Conservation (phyloP, 2,888 invertebrate species). For the Mythimna ferrago region DNA sequence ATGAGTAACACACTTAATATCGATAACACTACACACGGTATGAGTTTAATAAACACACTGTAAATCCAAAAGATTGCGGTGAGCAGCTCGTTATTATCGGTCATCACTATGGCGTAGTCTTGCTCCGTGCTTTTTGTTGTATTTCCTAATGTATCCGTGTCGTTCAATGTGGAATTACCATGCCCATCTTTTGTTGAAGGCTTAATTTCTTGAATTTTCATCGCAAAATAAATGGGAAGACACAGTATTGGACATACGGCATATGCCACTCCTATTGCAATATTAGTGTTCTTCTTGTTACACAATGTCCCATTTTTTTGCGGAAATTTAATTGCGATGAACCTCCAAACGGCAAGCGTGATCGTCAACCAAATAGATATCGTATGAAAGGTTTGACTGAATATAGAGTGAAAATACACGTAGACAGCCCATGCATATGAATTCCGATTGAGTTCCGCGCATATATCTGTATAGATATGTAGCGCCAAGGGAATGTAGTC, state of each 20-base stretch:
- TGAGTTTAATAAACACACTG: slow-evolving; percentile 97
- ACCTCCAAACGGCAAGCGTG: slow-evolving; percentile 97
- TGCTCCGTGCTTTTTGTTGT: slow-evolving; percentile 81
- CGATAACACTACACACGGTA: slow-evolving; percentile 97
- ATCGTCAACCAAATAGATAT: slow-evolving; percentile 98
- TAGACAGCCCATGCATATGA: slow-evolving; percentile 95
- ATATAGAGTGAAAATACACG: slow-evolving; percentile 97
- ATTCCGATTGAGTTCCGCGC: slow-evolving; percentile 84
- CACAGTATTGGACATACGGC: slow-evolving; percentile 95
- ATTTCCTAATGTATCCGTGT: slow-evolving; percentile 69
- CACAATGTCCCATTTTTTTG: slow-evolving; percentile 95
- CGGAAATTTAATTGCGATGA: slow-evolving; percentile 96
- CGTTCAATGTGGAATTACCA: slow-evolving; percentile 74
- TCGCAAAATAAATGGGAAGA: slow-evolving; percentile 95
- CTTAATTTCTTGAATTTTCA: slow-evolving; percentile 91
- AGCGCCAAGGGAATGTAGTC: slow-evolving; percentile 97
- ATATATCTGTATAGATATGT: slow-evolving; percentile 93
- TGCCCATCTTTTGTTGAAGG: slow-evolving; percentile 43
- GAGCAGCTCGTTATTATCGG: slow-evolving; percentile 91
- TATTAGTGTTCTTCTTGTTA: slow-evolving; percentile 94
- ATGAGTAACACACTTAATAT: slow-evolving; percentile 95
- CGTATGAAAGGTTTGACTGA: slow-evolving; percentile 96
- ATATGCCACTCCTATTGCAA: slow-evolving; percentile 94
- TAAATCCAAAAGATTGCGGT: slow-evolving; percentile 97
- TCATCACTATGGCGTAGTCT: slow-evolving; percentile 92